Evolutionary conservation across 2,113 vertebrate genomes (phyloP).

Genomic region (Scartelaos histophorus): DNA sequence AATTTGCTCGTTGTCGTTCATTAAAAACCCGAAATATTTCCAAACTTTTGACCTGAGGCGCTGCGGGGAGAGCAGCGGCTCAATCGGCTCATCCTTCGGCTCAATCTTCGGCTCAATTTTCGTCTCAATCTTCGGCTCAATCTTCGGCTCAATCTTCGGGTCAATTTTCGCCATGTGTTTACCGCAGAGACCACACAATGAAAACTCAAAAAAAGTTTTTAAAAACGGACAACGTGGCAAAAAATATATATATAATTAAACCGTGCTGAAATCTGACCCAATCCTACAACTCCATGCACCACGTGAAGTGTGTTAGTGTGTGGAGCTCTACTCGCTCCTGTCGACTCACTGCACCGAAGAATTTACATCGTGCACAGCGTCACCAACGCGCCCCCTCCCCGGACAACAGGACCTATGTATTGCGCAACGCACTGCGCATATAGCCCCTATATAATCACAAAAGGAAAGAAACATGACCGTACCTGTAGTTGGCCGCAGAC

Average conservation of each 20-base stretch:
- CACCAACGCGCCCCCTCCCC: background rate
- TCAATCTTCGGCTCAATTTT: background rate
- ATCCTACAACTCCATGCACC: background rate
- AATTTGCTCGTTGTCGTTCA: background rate
- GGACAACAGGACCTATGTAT: background rate
- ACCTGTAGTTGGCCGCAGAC: constrained; percentile 39
- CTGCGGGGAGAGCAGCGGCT: background rate
- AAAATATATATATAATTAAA: no score
- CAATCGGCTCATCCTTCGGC: background rate
- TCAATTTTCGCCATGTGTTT: constrained; percentile 1
- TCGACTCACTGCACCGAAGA: background rate
- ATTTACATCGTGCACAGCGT: background rate
- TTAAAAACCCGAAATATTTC: background rate
- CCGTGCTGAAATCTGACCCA: background rate
- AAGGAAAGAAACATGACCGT: constrained; percentile 1
- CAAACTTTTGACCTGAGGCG: background rate
- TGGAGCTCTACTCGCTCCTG: background rate
- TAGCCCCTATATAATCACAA: no score
- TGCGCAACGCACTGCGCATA: background rate
- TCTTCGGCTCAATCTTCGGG: background rate
- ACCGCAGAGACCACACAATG: background rate
- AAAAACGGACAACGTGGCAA: background rate
- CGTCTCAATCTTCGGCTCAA: background rate
- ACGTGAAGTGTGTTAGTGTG: background rate
- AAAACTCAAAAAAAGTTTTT: background rate